Base-by-base conservation (phyloP, 2,113 vertebrate genomes). In the Gymnorhina tibicen region DNA sequence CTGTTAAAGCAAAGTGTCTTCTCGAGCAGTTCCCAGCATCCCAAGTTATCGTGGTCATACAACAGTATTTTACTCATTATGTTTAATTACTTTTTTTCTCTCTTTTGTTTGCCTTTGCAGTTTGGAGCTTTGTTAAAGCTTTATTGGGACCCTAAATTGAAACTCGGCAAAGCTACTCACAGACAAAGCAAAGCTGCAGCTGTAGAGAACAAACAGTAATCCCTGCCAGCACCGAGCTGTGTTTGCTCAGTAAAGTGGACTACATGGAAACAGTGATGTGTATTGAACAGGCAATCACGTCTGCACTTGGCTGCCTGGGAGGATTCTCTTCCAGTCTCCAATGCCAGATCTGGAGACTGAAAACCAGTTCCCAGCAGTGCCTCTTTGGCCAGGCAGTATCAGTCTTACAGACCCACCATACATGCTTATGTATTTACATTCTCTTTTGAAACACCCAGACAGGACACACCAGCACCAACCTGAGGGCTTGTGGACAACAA, bases 401-500 rank as follows among this genome's bases (percentile, higher is more conserved):
- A 39, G 21, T 21, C 16, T 27, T 66, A 69, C 68, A 80, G 59
- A 59, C 16, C 42, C 35, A 20, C 18, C 42, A 9, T n/a, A 52
- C 21, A 32, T 0, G 6, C 8, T 42, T 27, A 14, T 3, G 8
- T 62, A 47, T 67, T 91, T 64, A 24, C 66, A 58, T 73, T 78
- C 42, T 76, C 33, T 79, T 85, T 76, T n/a, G 50, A 6, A 50
- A 16, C 2, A 8, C 19, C 24, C 17, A 23, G 33, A 41, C 27
- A 37, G 49, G 41, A 26, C 60, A 66, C 41, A 16, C 20, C 46
- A 23, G 79, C 28, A 39, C 50, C 55, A 27, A 11, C 16, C 55
- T 3, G 2, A 15, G 49, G 26, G 59, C 28, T 50, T 20, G 13
- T 0, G 28, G n/a, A 35, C 35, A 50, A 1, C 30, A 60, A 0